Conservation (phyloP, 2,113 vertebrate species). For the Carollia perspicillata region DNA sequence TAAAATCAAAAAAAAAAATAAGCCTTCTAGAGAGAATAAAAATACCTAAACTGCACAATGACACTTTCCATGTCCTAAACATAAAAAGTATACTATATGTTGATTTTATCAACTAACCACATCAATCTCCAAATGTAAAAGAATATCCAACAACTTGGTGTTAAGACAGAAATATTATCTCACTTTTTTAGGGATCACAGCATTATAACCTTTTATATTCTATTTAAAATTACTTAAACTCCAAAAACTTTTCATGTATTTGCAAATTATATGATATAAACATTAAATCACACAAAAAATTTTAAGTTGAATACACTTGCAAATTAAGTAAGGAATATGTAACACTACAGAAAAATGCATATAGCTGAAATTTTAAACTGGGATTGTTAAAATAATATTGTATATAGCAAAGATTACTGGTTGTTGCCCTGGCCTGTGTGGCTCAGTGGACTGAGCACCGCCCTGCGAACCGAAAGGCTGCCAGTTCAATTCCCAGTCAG, state of each 20-base stretch:
- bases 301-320: not conserved
- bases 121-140: not conserved
- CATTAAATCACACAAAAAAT: not conserved
- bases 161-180: not conserved
- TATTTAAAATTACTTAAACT: not conserved
- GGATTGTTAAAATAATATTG: not conserved
- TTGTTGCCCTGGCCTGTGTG: not conserved
- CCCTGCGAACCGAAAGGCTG: too few species aligned
- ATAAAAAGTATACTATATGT: not conserved
- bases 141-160: not conserved
- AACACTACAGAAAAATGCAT: not conserved
- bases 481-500: too few species aligned
- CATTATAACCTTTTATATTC: not conserved
- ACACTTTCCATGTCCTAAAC: not conserved
- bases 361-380: not conserved
- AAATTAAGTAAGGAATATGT: constrained; percentile 13
- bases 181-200: not conserved
- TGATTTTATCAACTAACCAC: not conserved
- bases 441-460: too few species aligned
- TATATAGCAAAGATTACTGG: not conserved
- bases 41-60: not conserved
- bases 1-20: too few species aligned
- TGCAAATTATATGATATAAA: not conserved
- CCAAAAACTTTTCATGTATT: not conserved
- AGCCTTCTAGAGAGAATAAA: not conserved